phyloP scores from a whole-genome alignment of 2,797 vertebrate genomes.

The Rhinella marina region DNA sequence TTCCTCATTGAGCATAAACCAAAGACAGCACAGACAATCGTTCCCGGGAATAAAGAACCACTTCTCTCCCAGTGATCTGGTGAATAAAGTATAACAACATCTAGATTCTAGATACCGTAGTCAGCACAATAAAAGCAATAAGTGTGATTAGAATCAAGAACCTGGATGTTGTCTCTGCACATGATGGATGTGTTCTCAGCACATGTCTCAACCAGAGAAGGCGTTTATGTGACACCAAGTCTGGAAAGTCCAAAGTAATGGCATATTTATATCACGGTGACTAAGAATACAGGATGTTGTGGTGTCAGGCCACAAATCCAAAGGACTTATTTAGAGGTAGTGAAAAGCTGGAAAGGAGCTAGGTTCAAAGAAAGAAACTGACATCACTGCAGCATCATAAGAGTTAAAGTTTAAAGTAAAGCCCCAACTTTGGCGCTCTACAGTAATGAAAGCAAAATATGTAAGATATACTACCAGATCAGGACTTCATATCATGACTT shows the following conservation, averaged over 20 bases:
- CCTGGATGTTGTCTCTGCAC: neutral
- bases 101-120: slow-evolving; percentile 7
- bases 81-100: neutral
- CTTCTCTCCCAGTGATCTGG: neutral
- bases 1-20: neutral
- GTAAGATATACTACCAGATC: too few species aligned
- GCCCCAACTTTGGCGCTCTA: neutral
- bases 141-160: slow-evolving; percentile 21
- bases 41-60: neutral
- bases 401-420: neutral
- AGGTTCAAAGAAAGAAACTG: neutral
- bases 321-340: neutral
- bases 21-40: neutral
- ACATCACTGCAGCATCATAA: neutral
- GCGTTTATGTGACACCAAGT: slow-evolving; percentile 12
- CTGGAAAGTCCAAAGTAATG: slow-evolving; percentile 36
- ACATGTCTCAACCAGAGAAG: neutral
- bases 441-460: too few species aligned
- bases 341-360: neutral
- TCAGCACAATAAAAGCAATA: neutral
- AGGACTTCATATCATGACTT: too few species aligned
- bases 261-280: slow-evolving; percentile 29
- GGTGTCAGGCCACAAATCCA: slow-evolving; percentile 6
- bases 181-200: too few species aligned
- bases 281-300: slow-evolving; percentile 37